A percentile compares a stretch with the other conserved stretches of the same genome.
These are phyloP conservation scores for Alcedo quadribrachys DNA, from an alignment of 2,797 vertebrate genomes.

Conservation along the genomic window DNA sequence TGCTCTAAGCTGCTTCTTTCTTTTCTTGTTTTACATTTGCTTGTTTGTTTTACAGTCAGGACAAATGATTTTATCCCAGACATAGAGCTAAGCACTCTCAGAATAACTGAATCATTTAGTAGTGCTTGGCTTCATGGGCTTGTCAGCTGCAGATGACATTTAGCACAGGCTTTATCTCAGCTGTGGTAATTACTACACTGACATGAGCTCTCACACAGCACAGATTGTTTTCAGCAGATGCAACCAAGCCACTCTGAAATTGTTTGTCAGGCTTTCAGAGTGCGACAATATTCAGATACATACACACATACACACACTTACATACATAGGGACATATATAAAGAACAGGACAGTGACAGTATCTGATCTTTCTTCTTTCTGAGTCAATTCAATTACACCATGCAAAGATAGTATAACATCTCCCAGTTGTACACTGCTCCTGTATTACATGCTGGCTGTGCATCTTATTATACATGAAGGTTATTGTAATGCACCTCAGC, in stretches of 20 bases:
- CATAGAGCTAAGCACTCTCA: constrained; percentile 40
- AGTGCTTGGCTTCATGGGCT: constrained; percentile 58
- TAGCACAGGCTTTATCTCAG: constrained; percentile 75
- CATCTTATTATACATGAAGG: constrained; percentile 68
- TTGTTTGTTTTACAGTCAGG: constrained; percentile 49
- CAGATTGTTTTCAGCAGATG: constrained; percentile 73
- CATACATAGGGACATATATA: not conserved
- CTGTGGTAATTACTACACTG: constrained; percentile 73
- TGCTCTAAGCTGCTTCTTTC: not conserved
- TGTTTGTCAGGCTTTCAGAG: constrained; percentile 54
- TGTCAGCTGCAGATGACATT: constrained; percentile 78
- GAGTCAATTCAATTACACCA: constrained; percentile 45
- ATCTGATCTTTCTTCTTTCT: constrained; percentile 33
- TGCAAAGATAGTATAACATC: constrained; percentile 1
- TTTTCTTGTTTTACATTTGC: not conserved
- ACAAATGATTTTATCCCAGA: constrained; percentile 57
- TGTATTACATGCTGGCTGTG: constrained; percentile 24
- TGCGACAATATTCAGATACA: not conserved
- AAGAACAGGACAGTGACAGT: not conserved
- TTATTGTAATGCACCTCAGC: constrained; percentile 72
- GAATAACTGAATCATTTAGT: constrained; percentile 71
- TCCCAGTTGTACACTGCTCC: constrained; percentile 31
- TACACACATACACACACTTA: not conserved
- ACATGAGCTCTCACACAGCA: constrained; percentile 65
- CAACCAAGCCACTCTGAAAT: constrained; percentile 67